phyloP scores from a whole-genome alignment of 2,888 invertebrate species.

The Eilema sororculum region DNA sequence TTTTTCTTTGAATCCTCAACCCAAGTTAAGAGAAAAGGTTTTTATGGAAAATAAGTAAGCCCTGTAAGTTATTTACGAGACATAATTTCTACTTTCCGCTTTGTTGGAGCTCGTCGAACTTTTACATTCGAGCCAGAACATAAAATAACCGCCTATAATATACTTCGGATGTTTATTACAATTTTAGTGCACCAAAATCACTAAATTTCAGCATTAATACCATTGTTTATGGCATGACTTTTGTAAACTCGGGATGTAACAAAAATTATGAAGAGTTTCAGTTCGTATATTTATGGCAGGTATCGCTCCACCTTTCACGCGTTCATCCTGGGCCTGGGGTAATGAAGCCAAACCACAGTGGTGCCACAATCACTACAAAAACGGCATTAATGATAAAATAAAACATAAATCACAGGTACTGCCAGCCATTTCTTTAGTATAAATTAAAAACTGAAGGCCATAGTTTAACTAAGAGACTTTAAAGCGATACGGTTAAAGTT shows the following conservation, averaged over 20 bases:
- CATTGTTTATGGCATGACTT: constrained; percentile 11
- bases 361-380: too few species aligned
- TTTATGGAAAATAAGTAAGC: constrained; percentile 7
- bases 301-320: background rate
- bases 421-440: too few species aligned
- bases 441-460: too few species aligned
- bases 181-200: constrained; percentile 21
- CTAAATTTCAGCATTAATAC: constrained; percentile 14
- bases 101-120: constrained; percentile 2
- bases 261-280: background rate
- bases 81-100: constrained; percentile 3
- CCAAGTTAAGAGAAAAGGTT: background rate
- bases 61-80: constrained; percentile 10
- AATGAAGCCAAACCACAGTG: too few species aligned
- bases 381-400: too few species aligned
- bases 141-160: constrained; percentile 17
- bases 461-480: too few species aligned
- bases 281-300: background rate
- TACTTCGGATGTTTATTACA: constrained; percentile 15
- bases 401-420: too few species aligned
- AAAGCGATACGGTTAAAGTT: too few species aligned
- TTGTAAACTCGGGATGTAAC: background rate
- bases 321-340: too few species aligned
- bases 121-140: constrained; percentile 9
- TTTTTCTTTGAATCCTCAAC: background rate